Base-by-base conservation (phyloP, 2,113 vertebrate genomes). In the Panurus biarmicus region DNA sequence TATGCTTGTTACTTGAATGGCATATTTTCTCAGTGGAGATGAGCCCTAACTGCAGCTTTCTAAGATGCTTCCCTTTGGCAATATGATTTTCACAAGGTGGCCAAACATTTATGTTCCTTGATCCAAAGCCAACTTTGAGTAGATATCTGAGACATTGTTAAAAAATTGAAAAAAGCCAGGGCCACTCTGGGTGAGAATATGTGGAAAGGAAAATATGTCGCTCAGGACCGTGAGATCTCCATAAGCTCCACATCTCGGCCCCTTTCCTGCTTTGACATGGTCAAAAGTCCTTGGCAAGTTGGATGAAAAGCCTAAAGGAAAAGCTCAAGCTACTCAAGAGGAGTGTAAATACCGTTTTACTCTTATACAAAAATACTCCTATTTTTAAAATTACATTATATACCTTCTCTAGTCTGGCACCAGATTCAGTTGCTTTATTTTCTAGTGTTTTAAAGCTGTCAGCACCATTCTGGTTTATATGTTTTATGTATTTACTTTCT, bases 361-460 rank as follows among this genome's bases (percentile, higher is more conserved):
- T 91, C 78, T 93, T 76, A 64, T 16, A 89, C 73, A 82, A 91
- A 96, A 96, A 89, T 64, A 54, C 50, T 89, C 51, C 51, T 90
- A 19, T 93, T 95, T 96, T 96, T 58, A 73, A 90, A 90, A 74
- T 92, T 70, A 44, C 72, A 29, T 71, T 2, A 77, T 95, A 92
- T 54, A 83, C 83, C 93, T 93, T 93, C 71, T 89, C 44, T 51
- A 91, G 40, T 77, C 77, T 77, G 82, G 90, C 83, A 91, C 65
- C 72, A 79, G 66, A 86, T 66, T 70, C 57, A 48, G 40, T 81
- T 78, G 60, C 44, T 94, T 74, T 83, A 70, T 86, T 93, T 95
- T 81, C 61, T 94, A 74, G 61, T 93, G 83, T 93, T 95, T 96
- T 95, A 96, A 95, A 93, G 82, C 93, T 96, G 90, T 96, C 94